Evolutionary conservation across 1,140 invertebrate species (phyloP).

Genomic region (Diuraphis noxia): DNA sequence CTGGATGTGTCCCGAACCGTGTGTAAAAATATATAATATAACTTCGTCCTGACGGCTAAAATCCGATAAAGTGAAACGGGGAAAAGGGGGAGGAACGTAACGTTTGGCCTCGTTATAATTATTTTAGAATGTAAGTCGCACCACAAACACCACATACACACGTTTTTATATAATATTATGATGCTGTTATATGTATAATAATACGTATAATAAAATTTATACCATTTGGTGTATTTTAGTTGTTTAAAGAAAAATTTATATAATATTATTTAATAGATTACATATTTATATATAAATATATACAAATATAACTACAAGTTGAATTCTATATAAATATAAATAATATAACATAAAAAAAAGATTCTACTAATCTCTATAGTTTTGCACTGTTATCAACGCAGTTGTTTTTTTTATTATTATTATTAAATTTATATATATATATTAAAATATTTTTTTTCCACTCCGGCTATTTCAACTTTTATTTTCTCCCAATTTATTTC

Average conservation of each 20-base stretch:
- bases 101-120: conserved; percentile 30
- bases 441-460: not conserved
- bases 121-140: not conserved
- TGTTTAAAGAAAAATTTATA: not conserved
- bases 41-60: not conserved
- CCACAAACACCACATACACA: not conserved
- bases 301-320: not conserved
- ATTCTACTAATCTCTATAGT: not conserved
- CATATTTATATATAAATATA: not conserved
- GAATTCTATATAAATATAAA: not conserved
- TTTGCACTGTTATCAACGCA: conserved; percentile 38
- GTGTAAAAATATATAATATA: not conserved
- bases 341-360: not conserved
- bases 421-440: conserved; percentile 8
- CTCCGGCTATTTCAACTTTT: not conserved
- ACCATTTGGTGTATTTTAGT: not conserved
- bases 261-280: conserved; percentile 4
- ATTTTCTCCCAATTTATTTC: conserved; percentile 25
- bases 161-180: not conserved
- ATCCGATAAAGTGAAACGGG: not conserved
- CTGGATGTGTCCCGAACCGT: not conserved
- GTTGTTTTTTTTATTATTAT: conserved; percentile 19
- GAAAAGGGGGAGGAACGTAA: not conserved
- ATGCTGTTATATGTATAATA: not conserved
- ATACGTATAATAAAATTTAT: not conserved